Conservation (phyloP, 1,140 invertebrate genomes). For the Heliothis virescens region DNA sequence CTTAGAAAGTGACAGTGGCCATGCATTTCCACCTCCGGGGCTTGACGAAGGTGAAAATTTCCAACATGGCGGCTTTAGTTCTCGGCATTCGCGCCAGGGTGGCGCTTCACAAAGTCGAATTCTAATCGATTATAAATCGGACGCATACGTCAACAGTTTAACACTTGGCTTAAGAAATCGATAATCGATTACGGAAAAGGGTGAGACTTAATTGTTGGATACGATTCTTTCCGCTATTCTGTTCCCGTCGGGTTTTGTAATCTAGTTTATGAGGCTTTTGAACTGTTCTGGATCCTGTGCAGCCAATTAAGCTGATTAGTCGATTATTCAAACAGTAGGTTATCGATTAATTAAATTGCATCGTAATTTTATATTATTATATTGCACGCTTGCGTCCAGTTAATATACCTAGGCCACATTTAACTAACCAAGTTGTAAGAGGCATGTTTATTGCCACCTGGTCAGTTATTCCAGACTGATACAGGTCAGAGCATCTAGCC, state of each 20-base stretch:
- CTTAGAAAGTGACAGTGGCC: constrained; percentile 70
- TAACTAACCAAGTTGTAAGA: too few relatives aligned
- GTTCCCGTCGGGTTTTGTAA: constrained; percentile 17
- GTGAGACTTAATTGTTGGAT: constrained; percentile 30
- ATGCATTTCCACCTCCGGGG: constrained; percentile 54
- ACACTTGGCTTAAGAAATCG: constrained; percentile 64
- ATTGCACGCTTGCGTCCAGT: too few relatives aligned
- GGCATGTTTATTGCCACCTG: too few relatives aligned
- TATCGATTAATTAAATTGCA: background rate
- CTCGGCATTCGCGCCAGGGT: constrained; percentile 54
- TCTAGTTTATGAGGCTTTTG: constrained; percentile 12
- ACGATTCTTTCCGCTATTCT: constrained; percentile 21
- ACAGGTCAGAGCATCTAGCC: background rate
- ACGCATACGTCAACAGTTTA: constrained; percentile 57
- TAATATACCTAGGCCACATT: too few relatives aligned
- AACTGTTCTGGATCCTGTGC: constrained; percentile 14
- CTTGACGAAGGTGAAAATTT: constrained; percentile 59
- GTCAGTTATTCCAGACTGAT: background rate
- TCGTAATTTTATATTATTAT: too few relatives aligned
- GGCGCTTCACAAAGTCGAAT: constrained; percentile 67
- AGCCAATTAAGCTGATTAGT: constrained; percentile 5
- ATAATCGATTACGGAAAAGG: constrained; percentile 58
- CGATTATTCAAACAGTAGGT: background rate
- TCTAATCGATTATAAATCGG: constrained; percentile 51
- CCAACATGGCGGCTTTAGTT: constrained; percentile 48